Evolutionary conservation across 2,113 vertebrate species (phyloP).

Genomic region (Rhinoptilus africanus): DNA sequence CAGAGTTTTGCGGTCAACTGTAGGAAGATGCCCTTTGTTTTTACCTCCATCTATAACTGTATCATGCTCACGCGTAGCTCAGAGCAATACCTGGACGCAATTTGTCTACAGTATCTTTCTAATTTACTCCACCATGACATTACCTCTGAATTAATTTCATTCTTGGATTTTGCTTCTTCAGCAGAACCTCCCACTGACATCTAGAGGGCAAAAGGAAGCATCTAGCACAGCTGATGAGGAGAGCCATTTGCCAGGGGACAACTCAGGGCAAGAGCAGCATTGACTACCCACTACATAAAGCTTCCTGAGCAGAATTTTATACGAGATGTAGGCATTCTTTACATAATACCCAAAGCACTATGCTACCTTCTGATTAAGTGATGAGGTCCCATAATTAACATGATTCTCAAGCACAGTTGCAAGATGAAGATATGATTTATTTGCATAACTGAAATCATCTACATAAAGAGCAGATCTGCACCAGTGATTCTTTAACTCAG

Average conservation of each 20-base stretch:
- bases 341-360: background rate
- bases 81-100: background rate
- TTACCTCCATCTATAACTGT: no score
- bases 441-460: slow-evolving; percentile 4
- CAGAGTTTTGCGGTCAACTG: background rate
- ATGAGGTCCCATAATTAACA: slow-evolving; percentile 1
- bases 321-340: background rate
- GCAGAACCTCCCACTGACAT: background rate
- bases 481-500: background rate
- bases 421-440: background rate
- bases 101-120: background rate
- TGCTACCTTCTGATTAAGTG: slow-evolving; percentile 8
- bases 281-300: background rate
- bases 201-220: background rate
- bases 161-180: background rate
- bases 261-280: background rate
- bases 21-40: background rate
- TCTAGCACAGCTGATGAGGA: background rate
- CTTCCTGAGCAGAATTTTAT: background rate
- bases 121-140: background rate
- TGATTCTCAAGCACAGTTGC: background rate
- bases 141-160: background rate
- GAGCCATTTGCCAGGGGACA: background rate
- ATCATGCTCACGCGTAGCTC: accelerated
- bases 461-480: background rate